A percentile compares a stretch with the other conserved stretches of the same genome.
phyloP scores from a whole-genome alignment of 2,888 invertebrate species.

The Drosophila mimica region DNA sequence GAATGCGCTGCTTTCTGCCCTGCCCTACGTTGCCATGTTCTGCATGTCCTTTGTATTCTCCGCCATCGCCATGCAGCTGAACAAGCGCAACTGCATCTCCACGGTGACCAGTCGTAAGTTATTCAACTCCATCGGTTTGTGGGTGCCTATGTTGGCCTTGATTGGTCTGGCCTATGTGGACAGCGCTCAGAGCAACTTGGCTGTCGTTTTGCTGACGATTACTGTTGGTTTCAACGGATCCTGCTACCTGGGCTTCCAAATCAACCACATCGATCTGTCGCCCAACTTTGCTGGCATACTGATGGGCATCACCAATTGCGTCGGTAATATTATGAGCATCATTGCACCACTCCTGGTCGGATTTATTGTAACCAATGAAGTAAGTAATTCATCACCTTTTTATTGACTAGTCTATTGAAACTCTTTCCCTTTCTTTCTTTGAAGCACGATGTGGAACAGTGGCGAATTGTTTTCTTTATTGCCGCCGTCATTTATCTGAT shows the following conservation, averaged over 20 bases:
- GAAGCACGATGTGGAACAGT: constrained; percentile 88
- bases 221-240: constrained; percentile 92
- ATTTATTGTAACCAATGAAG: constrained; percentile 89
- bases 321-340: constrained; percentile 92
- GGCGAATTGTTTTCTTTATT: constrained; percentile 91
- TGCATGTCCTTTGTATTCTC: constrained; percentile 90
- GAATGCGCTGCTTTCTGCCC: constrained; percentile 89
- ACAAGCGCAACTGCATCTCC: constrained; percentile 78
- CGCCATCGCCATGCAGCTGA: constrained; percentile 87
- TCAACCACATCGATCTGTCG: constrained; percentile 94
- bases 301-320: constrained; percentile 93
- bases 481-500: constrained; percentile 89
- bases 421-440: constrained; percentile 51
- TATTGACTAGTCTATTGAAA: constrained; percentile 84
- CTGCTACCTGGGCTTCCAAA: constrained; percentile 91
- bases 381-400: constrained; percentile 69
- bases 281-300: constrained; percentile 93
- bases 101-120: constrained; percentile 85
- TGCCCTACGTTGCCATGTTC: constrained; percentile 91
- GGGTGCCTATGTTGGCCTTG: constrained; percentile 90
- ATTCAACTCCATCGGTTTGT: constrained; percentile 87
- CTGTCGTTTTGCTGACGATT: constrained; percentile 88
- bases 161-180: constrained; percentile 87
- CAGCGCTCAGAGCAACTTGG: constrained; percentile 84
- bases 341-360: constrained; percentile 91